These are phyloP conservation scores for Musca domestica DNA, from an alignment of 1,140 invertebrate species.

Conservation along the genomic window DNA sequence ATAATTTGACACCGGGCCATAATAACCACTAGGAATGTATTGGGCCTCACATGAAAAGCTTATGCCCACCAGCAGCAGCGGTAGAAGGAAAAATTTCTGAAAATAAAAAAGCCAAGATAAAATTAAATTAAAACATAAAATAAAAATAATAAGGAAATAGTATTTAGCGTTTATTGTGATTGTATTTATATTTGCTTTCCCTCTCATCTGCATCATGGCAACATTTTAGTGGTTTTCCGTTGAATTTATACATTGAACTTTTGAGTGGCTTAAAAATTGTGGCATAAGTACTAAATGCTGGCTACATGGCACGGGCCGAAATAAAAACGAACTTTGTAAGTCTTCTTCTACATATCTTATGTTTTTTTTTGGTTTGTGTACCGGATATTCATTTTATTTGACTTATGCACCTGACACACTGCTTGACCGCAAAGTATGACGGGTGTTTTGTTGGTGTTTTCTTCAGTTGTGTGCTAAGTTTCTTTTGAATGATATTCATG, in stretches of 20 bases:
- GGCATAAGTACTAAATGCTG: not conserved
- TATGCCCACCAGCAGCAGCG: constrained; percentile 32
- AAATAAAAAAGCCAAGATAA: constrained; percentile 21
- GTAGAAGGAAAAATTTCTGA: constrained; percentile 38
- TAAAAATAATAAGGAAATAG: not conserved
- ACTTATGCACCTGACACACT: not conserved
- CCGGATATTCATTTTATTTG: constrained; percentile 12
- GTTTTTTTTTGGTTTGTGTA: not conserved
- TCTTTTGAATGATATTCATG: constrained; percentile 4
- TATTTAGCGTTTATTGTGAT: not conserved
- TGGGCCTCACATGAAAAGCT: constrained; percentile 25
- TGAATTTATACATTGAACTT: constrained; percentile 4
- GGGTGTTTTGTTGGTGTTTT: constrained; percentile 8
- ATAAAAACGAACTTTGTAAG: not conserved
- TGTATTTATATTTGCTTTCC: not conserved
- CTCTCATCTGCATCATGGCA: not conserved
- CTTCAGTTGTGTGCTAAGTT: too few relatives aligned
- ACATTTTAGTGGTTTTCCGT: not conserved
- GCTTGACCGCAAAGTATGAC: constrained; percentile 8
- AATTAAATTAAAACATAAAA: not conserved
- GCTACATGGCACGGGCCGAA: not conserved
- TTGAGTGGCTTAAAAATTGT: constrained; percentile 2
- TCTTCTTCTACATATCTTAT: too few relatives aligned
- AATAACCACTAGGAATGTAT: not conserved
- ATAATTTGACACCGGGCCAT: constrained; percentile 17